A percentile compares a stretch with the other conserved stretches of the same genome.
These are phyloP conservation scores for Pelagia noctiluca DNA, from an alignment of 30 jellyfish, hydroid and myxozoan species.

Conservation along the genomic window DNA sequence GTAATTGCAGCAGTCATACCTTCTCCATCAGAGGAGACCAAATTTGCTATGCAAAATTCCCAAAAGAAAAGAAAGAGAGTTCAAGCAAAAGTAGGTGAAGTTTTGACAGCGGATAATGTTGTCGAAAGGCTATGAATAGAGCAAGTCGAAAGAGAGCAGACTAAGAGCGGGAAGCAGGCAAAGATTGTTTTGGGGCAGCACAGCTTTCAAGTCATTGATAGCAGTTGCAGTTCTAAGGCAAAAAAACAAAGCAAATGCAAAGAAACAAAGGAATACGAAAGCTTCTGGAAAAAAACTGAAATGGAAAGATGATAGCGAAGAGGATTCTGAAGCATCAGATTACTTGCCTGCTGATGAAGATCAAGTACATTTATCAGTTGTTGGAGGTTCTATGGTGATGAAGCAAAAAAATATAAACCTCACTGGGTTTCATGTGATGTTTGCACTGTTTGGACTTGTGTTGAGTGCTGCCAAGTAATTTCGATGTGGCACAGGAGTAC, in stretches of 20 bases:
- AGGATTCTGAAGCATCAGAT: neutral
- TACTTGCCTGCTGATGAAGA: conserved; percentile 11
- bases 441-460: conserved; percentile 30
- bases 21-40: conserved; percentile 17
- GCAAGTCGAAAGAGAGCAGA: neutral
- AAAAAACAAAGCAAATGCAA: neutral
- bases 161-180: conserved; percentile 1
- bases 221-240: conserved; percentile 14
- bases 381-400: neutral
- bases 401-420: conserved; percentile 14
- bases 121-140: neutral
- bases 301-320: conserved; percentile 14
- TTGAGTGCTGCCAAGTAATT: conserved; percentile 10
- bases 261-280: conserved; percentile 1
- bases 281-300: neutral
- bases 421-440: conserved; percentile 22
- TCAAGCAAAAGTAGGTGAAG: conserved; percentile 4
- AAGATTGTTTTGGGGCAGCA: neutral
- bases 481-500: conserved; percentile 4
- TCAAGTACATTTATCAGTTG: conserved; percentile 21
- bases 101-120: conserved; percentile 7
- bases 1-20: conserved; percentile 23
- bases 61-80: neutral
- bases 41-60: neutral
- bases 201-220: conserved; percentile 3